Evolutionary conservation across 2,797 vertebrate genomes (phyloP).

Genomic region (Remorina albescens): DNA sequence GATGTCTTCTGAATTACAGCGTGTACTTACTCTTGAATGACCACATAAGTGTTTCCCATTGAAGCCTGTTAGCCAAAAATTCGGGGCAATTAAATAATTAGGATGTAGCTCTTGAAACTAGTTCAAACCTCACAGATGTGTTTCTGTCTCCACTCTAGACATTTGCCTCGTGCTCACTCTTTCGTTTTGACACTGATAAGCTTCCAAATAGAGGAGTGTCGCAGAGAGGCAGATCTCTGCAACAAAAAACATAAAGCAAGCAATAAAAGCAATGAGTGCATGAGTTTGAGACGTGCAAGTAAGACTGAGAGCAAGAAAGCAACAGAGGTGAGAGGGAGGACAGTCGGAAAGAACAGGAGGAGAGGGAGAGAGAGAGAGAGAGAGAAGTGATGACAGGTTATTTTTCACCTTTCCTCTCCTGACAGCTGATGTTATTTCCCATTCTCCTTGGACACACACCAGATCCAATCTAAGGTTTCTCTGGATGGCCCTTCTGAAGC

Average conservation of each 20-base stretch:
- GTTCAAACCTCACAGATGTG: background rate
- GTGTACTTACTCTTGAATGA: background rate
- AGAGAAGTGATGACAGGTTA: conserved; percentile 87
- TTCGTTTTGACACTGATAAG: background rate
- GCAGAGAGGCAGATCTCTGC: background rate
- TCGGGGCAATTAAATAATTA: background rate
- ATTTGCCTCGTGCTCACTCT: background rate
- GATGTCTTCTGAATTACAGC: background rate
- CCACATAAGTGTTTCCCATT: background rate
- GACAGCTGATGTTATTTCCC: conserved; percentile 83
- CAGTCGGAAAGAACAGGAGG: background rate
- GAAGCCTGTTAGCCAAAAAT: background rate
- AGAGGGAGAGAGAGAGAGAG: conserved; percentile 15
- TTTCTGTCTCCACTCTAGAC: background rate
- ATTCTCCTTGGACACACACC: conserved; percentile 79
- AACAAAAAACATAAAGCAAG: conserved; percentile 8
- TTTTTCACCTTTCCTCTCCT: conserved; percentile 87
- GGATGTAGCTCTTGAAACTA: background rate
- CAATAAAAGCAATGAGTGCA: conserved; percentile 9
- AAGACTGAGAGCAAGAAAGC: conserved; percentile 1
- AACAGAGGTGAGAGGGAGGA: conserved; percentile 32
- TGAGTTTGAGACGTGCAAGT: conserved; percentile 23
- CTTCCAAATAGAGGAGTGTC: background rate
- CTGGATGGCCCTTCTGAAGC: conserved; percentile 79
- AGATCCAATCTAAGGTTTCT: conserved; percentile 85